A percentile compares a stretch with the other conserved stretches of the same genome.
phyloP scores from a whole-genome alignment of 2,888 invertebrate species.

The Luffia ferchaultella region DNA sequence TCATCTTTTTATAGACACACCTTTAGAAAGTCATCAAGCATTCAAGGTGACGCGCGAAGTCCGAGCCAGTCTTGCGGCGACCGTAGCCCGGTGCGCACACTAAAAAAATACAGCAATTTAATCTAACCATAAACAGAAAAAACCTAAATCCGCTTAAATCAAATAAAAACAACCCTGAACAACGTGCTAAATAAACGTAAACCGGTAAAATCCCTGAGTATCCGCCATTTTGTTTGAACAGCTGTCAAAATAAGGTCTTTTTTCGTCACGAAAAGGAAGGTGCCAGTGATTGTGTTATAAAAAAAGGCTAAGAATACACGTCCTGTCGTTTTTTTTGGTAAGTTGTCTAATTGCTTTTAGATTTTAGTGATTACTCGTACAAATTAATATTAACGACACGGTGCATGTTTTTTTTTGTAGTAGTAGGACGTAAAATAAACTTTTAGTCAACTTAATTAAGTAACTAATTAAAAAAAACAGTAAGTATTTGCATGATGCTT shows the following conservation, averaged over 20 bases:
- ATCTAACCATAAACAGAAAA: slow-evolving; percentile 11
- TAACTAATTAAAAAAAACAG: too few relatives aligned
- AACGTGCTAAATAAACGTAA: slow-evolving; percentile 1
- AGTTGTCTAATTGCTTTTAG: too few relatives aligned
- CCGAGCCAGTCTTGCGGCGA: slow-evolving; percentile 25
- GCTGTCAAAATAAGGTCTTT: slow-evolving; percentile 24
- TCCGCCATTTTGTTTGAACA: slow-evolving; percentile 29
- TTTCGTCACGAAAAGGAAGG: neutral
- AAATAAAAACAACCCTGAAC: slow-evolving; percentile 15
- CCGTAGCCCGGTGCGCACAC: slow-evolving; percentile 21
- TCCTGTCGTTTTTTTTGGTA: too few relatives aligned
- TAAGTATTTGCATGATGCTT: too few relatives aligned
- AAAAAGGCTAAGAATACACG: neutral
- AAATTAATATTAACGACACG: too few relatives aligned
- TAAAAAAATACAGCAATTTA: slow-evolving; percentile 12
- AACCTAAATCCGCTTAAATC: too few relatives aligned
- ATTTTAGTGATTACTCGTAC: too few relatives aligned
- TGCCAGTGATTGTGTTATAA: neutral
- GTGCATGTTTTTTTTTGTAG: too few relatives aligned
- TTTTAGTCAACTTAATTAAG: too few relatives aligned
- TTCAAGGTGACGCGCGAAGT: slow-evolving; percentile 21
- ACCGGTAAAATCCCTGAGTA: neutral
- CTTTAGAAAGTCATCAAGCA: slow-evolving; percentile 17
- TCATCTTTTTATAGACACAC: neutral
- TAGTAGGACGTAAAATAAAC: too few relatives aligned